Conservation (phyloP, 1,140 invertebrate genomes). For the Hylaeus anthracinus region DNA sequence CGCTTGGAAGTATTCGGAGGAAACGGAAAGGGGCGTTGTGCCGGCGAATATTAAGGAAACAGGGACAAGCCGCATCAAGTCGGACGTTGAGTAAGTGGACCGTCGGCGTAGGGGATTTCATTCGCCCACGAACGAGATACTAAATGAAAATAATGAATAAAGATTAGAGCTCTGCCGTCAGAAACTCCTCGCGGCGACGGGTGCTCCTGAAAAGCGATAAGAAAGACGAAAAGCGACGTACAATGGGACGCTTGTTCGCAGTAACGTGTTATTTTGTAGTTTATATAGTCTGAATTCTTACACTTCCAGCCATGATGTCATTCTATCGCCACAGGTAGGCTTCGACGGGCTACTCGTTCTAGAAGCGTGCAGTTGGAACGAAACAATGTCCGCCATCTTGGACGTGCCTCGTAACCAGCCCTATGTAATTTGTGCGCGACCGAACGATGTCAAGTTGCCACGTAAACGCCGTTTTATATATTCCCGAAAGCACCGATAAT, state of each 20-base stretch:
- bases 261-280: too few species aligned
- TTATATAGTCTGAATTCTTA: too few species aligned
- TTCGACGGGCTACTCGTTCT: background rate
- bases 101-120: background rate
- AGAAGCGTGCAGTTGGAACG: background rate
- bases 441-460: slow-evolving; percentile 36
- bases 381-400: background rate
- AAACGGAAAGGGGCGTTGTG: background rate
- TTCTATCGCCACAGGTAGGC: too few species aligned
- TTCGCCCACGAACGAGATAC: background rate
- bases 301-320: too few species aligned
- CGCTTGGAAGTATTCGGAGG: slow-evolving; percentile 12
- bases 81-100: slow-evolving; percentile 14
- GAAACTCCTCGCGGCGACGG: background rate
- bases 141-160: background rate
- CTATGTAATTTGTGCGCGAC: slow-evolving; percentile 8
- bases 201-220: background rate
- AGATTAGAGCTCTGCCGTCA: background rate
- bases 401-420: background rate
- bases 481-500: slow-evolving; percentile 33
- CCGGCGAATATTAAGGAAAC: slow-evolving; percentile 28
- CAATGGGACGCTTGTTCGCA: too few species aligned
- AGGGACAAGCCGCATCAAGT: slow-evolving; percentile 3
- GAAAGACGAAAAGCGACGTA: background rate
- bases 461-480: slow-evolving; percentile 22